A percentile compares a stretch with the other conserved stretches of the same genome.
These are phyloP conservation scores for Hoplodrina ambigua DNA, from an alignment of 2,888 invertebrate genomes.

Conservation along the genomic window DNA sequence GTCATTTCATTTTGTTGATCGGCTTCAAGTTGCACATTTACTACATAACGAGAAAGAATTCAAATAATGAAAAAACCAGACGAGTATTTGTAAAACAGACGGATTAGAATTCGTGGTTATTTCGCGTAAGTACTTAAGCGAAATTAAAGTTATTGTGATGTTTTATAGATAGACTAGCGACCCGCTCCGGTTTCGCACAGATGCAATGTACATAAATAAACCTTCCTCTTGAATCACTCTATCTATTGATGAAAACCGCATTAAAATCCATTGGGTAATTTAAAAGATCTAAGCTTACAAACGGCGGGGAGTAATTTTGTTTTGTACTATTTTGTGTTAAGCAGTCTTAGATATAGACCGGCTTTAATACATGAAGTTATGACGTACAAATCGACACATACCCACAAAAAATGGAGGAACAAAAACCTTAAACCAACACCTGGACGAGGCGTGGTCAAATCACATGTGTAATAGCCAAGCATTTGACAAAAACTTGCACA, in stretches of 20 bases:
- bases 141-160: slow-evolving; percentile 3
- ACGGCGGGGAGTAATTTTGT: too few species aligned
- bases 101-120: background rate
- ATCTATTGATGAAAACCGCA: too few species aligned
- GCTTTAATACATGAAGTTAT: background rate
- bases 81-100: background rate
- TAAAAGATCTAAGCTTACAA: too few species aligned
- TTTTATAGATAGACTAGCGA: background rate
- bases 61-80: background rate
- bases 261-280: too few species aligned
- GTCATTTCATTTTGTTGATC: background rate
- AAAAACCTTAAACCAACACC: slow-evolving; percentile 36
- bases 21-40: background rate
- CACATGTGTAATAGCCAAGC: slow-evolving; percentile 8
- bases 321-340: background rate
- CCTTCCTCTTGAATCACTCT: too few species aligned
- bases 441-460: slow-evolving; percentile 19
- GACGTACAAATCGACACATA: slow-evolving; percentile 14
- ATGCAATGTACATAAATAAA: too few species aligned
- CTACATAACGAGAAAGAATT: background rate
- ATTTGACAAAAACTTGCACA: slow-evolving; percentile 44
- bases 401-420: background rate
- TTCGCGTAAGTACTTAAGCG: background rate
- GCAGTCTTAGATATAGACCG: background rate
- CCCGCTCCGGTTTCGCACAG: too few species aligned